phyloP scores from a whole-genome alignment of 2,797 vertebrate species.

The Amblyopsis hoosieri region DNA sequence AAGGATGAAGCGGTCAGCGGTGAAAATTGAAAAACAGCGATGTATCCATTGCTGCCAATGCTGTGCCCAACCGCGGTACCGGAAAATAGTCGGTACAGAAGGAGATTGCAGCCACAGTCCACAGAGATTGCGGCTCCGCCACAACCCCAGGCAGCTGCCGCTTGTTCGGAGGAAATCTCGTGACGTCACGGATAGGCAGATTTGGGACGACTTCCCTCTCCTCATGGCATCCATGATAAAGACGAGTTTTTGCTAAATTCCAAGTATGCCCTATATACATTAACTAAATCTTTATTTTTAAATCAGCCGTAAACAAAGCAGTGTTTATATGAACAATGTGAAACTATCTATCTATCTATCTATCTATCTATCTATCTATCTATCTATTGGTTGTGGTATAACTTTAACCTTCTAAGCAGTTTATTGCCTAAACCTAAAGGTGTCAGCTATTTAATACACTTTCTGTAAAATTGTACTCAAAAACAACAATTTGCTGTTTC shows the following conservation, averaged over 20 bases:
- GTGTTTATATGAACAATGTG: no score
- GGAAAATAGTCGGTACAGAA: conserved; percentile 30
- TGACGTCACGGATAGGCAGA: conserved; percentile 71
- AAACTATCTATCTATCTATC: no score
- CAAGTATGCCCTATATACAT: no score
- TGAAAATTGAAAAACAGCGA: conserved; percentile 54
- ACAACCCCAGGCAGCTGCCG: conserved; percentile 50
- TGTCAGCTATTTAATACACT: no score
- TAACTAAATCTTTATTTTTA: no score
- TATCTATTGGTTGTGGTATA: no score
- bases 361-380: no score
- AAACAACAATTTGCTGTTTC: no score
- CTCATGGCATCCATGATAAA: conserved; percentile 54
- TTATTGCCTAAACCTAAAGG: no score
- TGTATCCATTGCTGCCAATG: conserved; percentile 63
- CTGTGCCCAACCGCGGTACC: conserved; percentile 41
- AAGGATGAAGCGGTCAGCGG: conserved; percentile 38
- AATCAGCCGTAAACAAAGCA: no score
- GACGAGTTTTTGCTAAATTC: background rate
- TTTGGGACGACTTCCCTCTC: conserved; percentile 67
- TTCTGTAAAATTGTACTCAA: no score
- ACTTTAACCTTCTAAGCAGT: no score
- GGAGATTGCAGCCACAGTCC: conserved; percentile 53
- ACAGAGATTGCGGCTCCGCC: conserved; percentile 54
- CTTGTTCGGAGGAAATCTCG: conserved; percentile 60